These are phyloP conservation scores for Melangyna quadrimaculata DNA, from an alignment of 2,888 invertebrate genomes.

Conservation along the genomic window DNA sequence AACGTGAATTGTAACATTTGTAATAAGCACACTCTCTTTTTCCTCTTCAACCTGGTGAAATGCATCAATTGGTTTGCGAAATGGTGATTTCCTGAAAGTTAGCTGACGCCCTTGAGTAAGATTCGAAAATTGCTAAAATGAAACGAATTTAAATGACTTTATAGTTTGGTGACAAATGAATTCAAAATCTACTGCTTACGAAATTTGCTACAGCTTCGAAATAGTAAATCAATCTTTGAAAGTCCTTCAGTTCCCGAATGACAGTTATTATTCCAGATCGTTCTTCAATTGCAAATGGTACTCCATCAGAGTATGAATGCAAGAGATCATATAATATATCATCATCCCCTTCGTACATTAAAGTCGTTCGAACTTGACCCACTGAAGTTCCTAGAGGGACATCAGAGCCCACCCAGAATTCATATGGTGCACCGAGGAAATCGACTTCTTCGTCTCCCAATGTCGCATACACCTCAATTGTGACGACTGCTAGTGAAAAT, in stretches of 20 bases:
- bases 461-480: constrained; percentile 86
- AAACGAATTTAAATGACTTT: background rate
- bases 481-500: constrained; percentile 92
- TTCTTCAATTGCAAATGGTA: constrained; percentile 96
- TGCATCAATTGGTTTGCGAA: constrained; percentile 68
- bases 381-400: constrained; percentile 92
- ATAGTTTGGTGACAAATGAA: background rate
- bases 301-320: constrained; percentile 94
- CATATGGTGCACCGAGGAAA: constrained; percentile 92
- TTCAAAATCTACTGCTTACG: constrained; percentile 75
- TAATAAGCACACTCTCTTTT: constrained; percentile 86
- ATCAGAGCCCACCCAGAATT: constrained; percentile 94
- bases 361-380: constrained; percentile 90
- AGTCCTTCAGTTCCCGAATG: constrained; percentile 88
- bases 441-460: constrained; percentile 84
- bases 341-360: constrained; percentile 86
- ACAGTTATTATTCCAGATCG: constrained; percentile 93
- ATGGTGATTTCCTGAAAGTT: constrained; percentile 59
- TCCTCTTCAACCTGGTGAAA: constrained; percentile 75
- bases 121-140: constrained; percentile 77
- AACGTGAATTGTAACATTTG: constrained; percentile 92
- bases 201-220: constrained; percentile 90
- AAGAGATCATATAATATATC: constrained; percentile 88
- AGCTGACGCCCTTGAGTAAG: constrained; percentile 73
- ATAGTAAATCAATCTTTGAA: constrained; percentile 86